phyloP scores from a whole-genome alignment of 2,888 invertebrate species.

The Griposia aprilina region DNA sequence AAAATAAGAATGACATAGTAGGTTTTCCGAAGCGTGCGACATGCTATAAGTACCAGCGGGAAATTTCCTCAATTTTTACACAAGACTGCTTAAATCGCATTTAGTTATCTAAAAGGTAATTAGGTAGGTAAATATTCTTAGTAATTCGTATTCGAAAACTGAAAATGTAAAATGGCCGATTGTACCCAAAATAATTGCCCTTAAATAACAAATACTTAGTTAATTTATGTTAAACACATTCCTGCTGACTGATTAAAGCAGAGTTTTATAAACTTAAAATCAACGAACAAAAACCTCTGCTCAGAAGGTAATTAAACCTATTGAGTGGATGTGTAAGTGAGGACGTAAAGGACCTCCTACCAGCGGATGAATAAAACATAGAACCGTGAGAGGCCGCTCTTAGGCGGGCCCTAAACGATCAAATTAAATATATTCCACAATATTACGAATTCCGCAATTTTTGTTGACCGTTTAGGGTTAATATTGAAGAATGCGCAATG shows the following conservation, averaged over 20 bases:
- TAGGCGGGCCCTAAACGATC: slow-evolving; percentile 23
- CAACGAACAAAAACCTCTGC: slow-evolving; percentile 69
- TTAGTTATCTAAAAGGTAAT: too few species aligned
- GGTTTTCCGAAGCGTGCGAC: too few species aligned
- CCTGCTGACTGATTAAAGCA: slow-evolving; percentile 46
- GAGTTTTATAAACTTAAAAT: slow-evolving; percentile 58
- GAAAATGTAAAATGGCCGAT: background rate
- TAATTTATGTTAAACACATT: slow-evolving; percentile 38
- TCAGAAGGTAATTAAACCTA: slow-evolving; percentile 80
- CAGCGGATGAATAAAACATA: slow-evolving; percentile 83
- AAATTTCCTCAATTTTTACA: too few species aligned
- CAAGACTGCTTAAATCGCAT: too few species aligned
- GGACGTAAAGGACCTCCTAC: slow-evolving; percentile 75
- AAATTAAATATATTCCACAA: background rate
- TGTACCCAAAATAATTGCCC: background rate
- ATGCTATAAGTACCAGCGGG: too few species aligned
- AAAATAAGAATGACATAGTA: too few species aligned
- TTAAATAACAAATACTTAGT: slow-evolving; percentile 18
- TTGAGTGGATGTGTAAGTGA: slow-evolving; percentile 74
- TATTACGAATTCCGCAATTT: background rate
- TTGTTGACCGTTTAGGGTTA: background rate
- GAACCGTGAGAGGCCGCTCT: slow-evolving; percentile 74
- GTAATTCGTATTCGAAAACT: background rate
- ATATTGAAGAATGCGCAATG: background rate
- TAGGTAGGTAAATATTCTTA: too few species aligned